A percentile compares a stretch with the other conserved stretches of the same genome.
Evolutionary conservation across 92 coral and sea anemone species (phyloP).

Genomic region (Bergia sp.): DNA sequence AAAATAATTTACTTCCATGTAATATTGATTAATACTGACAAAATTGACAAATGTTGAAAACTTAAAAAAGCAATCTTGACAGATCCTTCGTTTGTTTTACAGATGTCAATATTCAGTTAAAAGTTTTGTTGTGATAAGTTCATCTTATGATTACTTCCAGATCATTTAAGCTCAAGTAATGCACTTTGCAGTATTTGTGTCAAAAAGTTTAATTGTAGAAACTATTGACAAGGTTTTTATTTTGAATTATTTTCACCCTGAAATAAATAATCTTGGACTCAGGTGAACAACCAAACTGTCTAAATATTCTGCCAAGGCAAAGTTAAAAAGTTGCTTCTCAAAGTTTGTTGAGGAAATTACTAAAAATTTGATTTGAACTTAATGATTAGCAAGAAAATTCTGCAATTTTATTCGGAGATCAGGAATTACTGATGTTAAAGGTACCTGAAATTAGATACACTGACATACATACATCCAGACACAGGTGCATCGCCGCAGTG

Average conservation of each 20-base stretch:
- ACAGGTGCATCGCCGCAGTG: constrained; percentile 24
- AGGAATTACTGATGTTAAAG: not conserved
- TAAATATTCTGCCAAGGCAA: not conserved
- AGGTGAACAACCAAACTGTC: not conserved
- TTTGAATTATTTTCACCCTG: not conserved
- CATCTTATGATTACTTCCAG: not conserved
- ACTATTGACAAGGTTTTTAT: no score
- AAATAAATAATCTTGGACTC: no score
- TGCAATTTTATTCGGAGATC: not conserved
- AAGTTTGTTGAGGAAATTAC: not conserved
- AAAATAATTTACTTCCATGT: not conserved
- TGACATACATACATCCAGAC: constrained; percentile 20
- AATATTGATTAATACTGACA: not conserved
- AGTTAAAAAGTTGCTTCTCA: not conserved
- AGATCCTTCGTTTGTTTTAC: not conserved
- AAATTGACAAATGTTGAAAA: not conserved
- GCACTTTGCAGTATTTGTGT: no score
- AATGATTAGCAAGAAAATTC: not conserved
- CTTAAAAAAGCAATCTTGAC: not conserved
- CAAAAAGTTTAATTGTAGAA: no score
- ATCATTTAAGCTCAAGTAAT: no score
- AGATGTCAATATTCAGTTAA: no score
- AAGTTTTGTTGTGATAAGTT: not conserved
- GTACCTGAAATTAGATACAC: constrained; percentile 14
- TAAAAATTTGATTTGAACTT: not conserved